Evolutionary conservation across 2,113 vertebrate genomes (phyloP).

Genomic region (Regulus satrapa): DNA sequence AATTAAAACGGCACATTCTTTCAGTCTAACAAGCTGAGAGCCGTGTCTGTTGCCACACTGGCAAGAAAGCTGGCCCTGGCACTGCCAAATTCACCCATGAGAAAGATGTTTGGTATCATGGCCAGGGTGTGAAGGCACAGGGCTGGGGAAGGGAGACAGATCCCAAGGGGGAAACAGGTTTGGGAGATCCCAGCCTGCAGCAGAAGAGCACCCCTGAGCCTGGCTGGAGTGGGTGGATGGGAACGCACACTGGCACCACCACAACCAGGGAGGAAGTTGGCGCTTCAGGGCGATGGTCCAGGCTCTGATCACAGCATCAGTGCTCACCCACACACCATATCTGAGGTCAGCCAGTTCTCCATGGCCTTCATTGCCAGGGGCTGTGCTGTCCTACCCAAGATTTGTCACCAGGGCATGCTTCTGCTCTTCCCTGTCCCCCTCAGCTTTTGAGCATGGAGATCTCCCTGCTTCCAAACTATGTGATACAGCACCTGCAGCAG

Average conservation of each 20-base stretch:
- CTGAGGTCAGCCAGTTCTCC: neutral
- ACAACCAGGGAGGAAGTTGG: neutral
- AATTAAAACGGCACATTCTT: constrained; percentile 94
- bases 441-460: accelerated
- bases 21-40: constrained; percentile 90
- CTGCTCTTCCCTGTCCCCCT: neutral
- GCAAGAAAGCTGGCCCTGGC: constrained; percentile 65
- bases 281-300: accelerated
- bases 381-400: neutral
- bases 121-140: neutral
- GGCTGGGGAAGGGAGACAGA: neutral
- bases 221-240: neutral
- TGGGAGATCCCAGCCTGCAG: accelerated
- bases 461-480: neutral
- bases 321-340: accelerated
- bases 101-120: constrained; percentile 50
- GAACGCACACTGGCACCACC: accelerated
- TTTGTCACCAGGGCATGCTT: neutral
- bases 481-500: neutral
- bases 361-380: neutral
- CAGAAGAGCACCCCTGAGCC: neutral
- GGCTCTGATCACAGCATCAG: neutral
- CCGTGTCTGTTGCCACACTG: constrained; percentile 86
- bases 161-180: neutral
- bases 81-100: constrained; percentile 31